Evolutionary conservation across 1,140 invertebrate genomes (phyloP).

Genomic region (Homarus americanus): DNA sequence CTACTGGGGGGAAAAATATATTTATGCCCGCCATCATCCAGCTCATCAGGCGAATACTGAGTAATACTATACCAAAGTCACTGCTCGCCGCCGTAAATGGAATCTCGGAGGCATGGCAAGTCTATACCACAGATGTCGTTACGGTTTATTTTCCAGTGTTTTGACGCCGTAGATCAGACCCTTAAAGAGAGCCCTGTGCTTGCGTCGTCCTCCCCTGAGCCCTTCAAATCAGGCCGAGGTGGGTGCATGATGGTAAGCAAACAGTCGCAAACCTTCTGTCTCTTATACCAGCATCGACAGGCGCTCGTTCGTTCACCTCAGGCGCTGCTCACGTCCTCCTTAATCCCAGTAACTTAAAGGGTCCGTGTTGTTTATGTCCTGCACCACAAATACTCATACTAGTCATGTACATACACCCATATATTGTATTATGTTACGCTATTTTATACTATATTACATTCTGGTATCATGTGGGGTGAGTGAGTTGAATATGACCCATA

Average conservation of each 20-base stretch:
- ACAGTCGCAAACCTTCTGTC: slow-evolving; percentile 37
- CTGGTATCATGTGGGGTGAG: no score
- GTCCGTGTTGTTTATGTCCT: no score
- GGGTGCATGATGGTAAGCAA: slow-evolving; percentile 41
- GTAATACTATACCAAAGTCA: slow-evolving; percentile 28
- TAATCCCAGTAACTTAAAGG: no score
- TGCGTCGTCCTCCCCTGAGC: neutral
- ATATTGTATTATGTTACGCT: no score
- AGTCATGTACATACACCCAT: no score
- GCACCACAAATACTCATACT: no score
- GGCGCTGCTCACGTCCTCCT: no score
- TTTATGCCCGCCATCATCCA: neutral
- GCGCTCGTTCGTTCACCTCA: neutral
- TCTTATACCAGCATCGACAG: slow-evolving; percentile 21
- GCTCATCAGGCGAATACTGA: neutral
- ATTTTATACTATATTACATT: no score
- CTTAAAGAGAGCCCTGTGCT: neutral
- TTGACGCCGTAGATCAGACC: neutral
- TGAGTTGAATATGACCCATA: no score
- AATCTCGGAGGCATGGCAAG: neutral
- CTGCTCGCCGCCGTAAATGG: slow-evolving; percentile 28
- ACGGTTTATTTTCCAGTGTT: slow-evolving; percentile 8
- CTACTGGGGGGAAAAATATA: neutral
- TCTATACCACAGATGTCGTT: slow-evolving; percentile 2
- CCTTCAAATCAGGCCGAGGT: slow-evolving; percentile 27